Evolutionary conservation across 2,797 vertebrate species (phyloP).

Genomic region (Urocyon cinereoargenteus): DNA sequence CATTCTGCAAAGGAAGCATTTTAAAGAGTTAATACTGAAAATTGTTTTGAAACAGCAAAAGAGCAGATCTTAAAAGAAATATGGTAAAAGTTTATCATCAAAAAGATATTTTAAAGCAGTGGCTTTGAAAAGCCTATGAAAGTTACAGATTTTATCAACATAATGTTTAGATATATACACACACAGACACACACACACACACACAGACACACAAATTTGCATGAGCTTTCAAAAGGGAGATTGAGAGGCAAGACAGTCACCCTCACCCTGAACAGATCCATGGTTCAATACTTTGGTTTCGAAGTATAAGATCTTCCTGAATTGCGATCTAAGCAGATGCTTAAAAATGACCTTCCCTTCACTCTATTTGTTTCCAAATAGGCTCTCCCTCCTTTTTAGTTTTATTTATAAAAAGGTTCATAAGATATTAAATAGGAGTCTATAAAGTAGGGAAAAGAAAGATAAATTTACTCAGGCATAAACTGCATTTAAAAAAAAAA

Average conservation of each 20-base stretch:
- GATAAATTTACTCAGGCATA: conserved; percentile 7
- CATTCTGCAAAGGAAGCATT: not conserved
- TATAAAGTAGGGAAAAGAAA: not conserved
- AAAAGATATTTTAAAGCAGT: not conserved
- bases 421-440: not conserved
- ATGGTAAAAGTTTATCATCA: not conserved
- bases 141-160: not conserved
- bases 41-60: not conserved
- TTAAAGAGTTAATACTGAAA: not conserved
- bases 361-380: conserved; percentile 19
- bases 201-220: accelerated
- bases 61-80: not conserved
- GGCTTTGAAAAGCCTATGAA: conserved; percentile 21
- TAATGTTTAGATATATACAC: not conserved
- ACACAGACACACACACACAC: not conserved
- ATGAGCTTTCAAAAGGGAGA: not conserved
- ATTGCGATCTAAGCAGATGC: not conserved
- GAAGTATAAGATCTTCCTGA: not conserved
- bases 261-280: not conserved
- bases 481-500: conserved; percentile 3
- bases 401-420: conserved; percentile 16
- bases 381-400: not conserved
- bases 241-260: not conserved
- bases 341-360: conserved; percentile 8
- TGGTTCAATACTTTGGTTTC: not conserved